Evolutionary conservation across 2,888 invertebrate species (phyloP).

Genomic region (Drosophila yooni): DNA sequence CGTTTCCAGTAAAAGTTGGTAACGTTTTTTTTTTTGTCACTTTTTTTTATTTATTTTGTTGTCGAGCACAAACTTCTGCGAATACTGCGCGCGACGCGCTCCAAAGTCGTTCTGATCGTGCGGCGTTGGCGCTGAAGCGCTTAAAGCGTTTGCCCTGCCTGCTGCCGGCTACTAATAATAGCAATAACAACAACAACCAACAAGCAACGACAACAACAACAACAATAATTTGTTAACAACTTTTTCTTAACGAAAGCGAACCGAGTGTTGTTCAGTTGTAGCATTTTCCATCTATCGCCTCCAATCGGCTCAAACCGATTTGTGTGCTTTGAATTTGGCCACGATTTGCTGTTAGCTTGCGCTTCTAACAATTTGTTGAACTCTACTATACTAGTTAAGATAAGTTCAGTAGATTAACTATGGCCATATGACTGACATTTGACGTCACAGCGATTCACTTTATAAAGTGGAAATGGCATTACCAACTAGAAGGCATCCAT

Average conservation of each 20-base stretch:
- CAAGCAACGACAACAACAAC: conserved; percentile 43
- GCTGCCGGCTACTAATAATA: conserved; percentile 43
- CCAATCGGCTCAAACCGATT: conserved; percentile 60
- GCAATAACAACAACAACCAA: conserved; percentile 38
- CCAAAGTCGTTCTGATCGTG: conserved; percentile 82
- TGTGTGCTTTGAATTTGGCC: conserved; percentile 19
- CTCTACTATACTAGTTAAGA: conserved; percentile 6
- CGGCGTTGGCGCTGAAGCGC: conserved; percentile 66
- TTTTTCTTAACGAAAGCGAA: conserved; percentile 71
- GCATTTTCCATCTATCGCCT: conserved; percentile 41
- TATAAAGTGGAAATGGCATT: conserved; percentile 2
- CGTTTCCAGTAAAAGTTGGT: conserved; percentile 21
- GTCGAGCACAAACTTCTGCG: conserved; percentile 18
- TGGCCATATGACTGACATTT: conserved; percentile 27
- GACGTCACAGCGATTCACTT: conserved; percentile 48
- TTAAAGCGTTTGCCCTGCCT: conserved; percentile 76
- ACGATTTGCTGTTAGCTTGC: conserved; percentile 20
- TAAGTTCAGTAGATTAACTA: conserved; percentile 28
- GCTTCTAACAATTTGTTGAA: conserved; percentile 30
- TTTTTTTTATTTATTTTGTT: not conserved
- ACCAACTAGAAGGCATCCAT: not conserved
- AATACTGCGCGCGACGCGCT: conserved; percentile 78
- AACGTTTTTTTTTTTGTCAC: conserved; percentile 7
- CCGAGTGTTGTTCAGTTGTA: not conserved
- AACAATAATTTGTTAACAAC: conserved; percentile 67